phyloP scores from a whole-genome alignment of 2,113 vertebrate species.

The Podarcis raffonei region DNA sequence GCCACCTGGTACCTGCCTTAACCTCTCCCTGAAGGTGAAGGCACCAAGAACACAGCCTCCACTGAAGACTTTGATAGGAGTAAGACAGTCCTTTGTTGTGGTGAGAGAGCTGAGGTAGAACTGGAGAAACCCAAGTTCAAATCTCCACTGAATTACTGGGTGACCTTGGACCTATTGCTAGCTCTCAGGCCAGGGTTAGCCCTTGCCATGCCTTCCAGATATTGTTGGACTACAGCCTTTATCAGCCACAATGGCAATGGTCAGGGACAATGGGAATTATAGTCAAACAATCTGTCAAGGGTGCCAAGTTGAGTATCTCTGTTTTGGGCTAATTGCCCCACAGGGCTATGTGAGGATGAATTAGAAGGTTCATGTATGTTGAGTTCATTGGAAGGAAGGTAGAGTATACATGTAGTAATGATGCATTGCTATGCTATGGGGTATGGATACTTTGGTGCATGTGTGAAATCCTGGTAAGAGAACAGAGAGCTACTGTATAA shows the following conservation, averaged over 20 bases:
- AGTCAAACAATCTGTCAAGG: too few relatives aligned
- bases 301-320: too few relatives aligned
- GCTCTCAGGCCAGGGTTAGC: too few relatives aligned
- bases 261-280: too few relatives aligned
- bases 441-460: too few relatives aligned
- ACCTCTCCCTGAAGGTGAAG: neutral
- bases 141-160: neutral
- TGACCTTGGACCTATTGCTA: neutral
- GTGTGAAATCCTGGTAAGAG: neutral
- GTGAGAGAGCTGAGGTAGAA: neutral
- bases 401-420: too few relatives aligned
- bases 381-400: neutral
- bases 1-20: neutral
- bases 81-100: neutral
- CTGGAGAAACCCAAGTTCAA: neutral
- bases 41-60: neutral
- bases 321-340: too few relatives aligned
- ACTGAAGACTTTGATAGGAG: neutral
- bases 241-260: too few relatives aligned
- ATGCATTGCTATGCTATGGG: neutral
- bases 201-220: too few relatives aligned
- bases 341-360: neutral
- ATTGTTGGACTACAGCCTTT: too few relatives aligned
- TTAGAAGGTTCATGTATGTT: neutral
- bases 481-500: neutral